A percentile compares a stretch with the other conserved stretches of the same genome.
Evolutionary conservation across 2,888 invertebrate species (phyloP).

Genomic region (Sericinus montela): DNA sequence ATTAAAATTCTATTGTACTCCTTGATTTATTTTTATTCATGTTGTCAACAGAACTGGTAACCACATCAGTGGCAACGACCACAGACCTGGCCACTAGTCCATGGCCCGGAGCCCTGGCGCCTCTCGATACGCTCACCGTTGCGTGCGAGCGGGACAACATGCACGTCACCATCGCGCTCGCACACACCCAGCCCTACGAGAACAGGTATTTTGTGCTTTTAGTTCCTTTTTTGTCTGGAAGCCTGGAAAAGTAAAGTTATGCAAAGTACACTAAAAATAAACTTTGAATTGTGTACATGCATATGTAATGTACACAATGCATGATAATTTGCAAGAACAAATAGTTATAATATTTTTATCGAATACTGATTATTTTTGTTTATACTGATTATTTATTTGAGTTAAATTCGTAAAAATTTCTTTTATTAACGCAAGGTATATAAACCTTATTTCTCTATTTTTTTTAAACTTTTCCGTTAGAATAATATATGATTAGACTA

Average conservation of each 20-base stretch:
- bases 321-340: no score
- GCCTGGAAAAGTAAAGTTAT: not conserved
- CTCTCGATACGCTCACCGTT: conserved; percentile 63
- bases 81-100: conserved; percentile 50
- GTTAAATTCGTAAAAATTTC: no score
- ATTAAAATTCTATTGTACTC: no score
- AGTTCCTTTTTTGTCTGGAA: conserved; percentile 16
- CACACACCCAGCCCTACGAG: conserved; percentile 32
- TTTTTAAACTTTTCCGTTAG: no score
- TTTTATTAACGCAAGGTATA: no score
- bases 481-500: no score
- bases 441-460: no score
- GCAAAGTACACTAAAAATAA: not conserved
- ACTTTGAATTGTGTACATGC: no score
- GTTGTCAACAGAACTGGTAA: conserved; percentile 47
- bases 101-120: conserved; percentile 59
- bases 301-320: no score
- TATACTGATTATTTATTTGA: no score
- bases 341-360: no score
- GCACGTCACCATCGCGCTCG: conserved; percentile 68
- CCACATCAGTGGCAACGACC: conserved; percentile 65
- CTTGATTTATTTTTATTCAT: not conserved
- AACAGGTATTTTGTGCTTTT: conserved; percentile 31
- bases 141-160: conserved; percentile 71
- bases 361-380: no score